These are phyloP conservation scores for Gallinago stenura DNA, from an alignment of 2,797 vertebrate species.

Conservation along the genomic window DNA sequence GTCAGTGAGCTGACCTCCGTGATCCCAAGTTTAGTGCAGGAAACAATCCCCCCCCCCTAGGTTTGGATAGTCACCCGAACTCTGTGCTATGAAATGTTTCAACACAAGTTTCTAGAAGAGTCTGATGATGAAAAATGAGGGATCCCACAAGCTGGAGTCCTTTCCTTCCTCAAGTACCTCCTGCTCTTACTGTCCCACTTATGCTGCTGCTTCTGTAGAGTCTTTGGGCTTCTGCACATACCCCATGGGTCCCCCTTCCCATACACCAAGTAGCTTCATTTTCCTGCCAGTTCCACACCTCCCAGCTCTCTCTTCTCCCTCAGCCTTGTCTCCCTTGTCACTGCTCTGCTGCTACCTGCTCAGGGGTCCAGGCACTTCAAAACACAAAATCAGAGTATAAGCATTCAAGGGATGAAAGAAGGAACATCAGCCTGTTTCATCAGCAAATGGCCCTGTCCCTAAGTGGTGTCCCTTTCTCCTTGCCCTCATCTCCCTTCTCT, in stretches of 20 bases:
- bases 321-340: neutral
- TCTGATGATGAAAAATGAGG: neutral
- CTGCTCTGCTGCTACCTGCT: neutral
- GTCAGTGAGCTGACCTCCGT: neutral
- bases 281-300: neutral
- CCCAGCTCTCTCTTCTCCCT: neutral
- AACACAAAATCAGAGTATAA: neutral
- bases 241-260: neutral
- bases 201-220: neutral
- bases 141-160: neutral
- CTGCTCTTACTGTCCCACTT: neutral
- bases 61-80: neutral
- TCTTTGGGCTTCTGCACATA: neutral
- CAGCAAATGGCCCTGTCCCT: neutral
- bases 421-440: neutral
- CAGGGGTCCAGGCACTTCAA: neutral
- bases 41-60: neutral
- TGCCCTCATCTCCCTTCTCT: neutral
- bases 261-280: neutral
- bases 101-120: neutral
- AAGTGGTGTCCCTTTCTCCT: neutral
- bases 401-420: neutral
- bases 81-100: neutral
- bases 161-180: neutral
- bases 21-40: neutral